Evolutionary conservation across 2,113 vertebrate species (phyloP).

Genomic region (Melospiza georgiana): DNA sequence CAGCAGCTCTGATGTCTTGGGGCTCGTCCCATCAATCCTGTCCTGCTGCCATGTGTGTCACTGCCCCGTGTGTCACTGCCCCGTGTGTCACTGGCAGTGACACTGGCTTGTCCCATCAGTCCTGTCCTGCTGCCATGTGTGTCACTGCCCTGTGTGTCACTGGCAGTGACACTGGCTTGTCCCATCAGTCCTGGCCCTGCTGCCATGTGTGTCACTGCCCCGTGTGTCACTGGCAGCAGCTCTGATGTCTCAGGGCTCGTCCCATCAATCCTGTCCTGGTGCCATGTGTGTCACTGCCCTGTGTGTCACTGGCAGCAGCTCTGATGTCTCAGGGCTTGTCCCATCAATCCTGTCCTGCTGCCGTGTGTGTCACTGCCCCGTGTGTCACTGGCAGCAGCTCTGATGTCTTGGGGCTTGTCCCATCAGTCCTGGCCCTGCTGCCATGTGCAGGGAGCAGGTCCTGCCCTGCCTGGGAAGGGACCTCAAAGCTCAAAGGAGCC

Average conservation of each 20-base stretch:
- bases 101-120: neutral
- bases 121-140: neutral
- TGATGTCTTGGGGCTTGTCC: neutral
- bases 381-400: neutral
- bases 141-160: neutral
- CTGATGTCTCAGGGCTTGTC: neutral
- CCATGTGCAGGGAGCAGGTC: accelerated
- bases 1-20: neutral
- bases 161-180: neutral
- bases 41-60: neutral
- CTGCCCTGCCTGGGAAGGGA: neutral
- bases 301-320: no score
- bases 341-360: neutral
- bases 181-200: neutral
- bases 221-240: neutral
- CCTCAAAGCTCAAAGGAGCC: neutral
- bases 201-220: no score
- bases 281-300: no score
- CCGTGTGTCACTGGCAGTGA: no score
- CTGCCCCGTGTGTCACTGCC: neutral
- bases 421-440: neutral
- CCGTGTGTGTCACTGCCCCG: no score
- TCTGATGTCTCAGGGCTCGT: neutral
- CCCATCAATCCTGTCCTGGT: neutral
- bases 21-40: neutral